Conservation (phyloP, 92 coral and sea anemone species). For the Heliopora coerulea region DNA sequence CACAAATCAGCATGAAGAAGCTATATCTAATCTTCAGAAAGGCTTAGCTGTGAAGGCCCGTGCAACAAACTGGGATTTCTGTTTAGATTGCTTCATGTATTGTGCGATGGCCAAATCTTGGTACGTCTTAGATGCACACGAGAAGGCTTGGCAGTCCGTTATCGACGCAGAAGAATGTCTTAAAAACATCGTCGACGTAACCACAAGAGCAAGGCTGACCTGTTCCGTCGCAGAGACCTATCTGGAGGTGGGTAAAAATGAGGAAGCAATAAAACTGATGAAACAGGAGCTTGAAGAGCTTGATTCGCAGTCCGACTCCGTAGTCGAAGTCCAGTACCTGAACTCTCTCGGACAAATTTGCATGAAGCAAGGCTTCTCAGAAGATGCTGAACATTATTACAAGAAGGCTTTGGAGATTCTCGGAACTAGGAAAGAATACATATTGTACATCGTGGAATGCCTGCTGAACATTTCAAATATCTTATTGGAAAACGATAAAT, state of each 20-base stretch:
- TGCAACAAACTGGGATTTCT: neutral
- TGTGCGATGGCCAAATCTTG: conserved; percentile 11
- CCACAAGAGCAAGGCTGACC: neutral
- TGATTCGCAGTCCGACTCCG: neutral
- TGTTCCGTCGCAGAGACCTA: conserved; percentile 16
- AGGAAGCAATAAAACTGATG: conserved; percentile 9
- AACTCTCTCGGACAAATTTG: conserved; percentile 10
- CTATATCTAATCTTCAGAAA: neutral
- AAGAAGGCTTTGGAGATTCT: conserved; percentile 10
- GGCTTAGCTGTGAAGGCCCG: neutral
- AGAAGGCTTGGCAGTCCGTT: conserved; percentile 27
- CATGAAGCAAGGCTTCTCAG: neutral
- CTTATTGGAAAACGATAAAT: neutral
- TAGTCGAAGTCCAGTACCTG: neutral
- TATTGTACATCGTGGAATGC: neutral
- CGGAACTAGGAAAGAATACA: neutral
- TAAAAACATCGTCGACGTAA: neutral
- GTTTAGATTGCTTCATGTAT: neutral
- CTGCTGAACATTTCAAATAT: conserved; percentile 2
- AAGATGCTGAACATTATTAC: conserved; percentile 20
- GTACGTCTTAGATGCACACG: neutral
- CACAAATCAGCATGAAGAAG: neutral
- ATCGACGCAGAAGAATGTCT: conserved; percentile 10
- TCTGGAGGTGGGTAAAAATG: neutral
- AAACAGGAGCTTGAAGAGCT: neutral